Conservation (phyloP, 2,888 invertebrate genomes). For the Pristionchus mayeri region DNA sequence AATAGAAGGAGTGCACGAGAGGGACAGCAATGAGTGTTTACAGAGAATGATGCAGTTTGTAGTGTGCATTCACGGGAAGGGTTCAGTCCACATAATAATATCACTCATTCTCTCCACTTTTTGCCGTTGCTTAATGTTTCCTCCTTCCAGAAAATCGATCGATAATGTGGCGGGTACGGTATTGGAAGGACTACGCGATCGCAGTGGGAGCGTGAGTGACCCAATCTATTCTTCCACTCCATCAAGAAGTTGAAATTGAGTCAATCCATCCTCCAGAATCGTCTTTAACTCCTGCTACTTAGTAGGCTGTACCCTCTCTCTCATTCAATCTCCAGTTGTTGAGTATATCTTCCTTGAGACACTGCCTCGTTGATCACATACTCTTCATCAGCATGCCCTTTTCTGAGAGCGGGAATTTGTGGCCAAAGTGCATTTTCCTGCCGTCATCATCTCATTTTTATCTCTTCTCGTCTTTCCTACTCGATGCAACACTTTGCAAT, state of each 20-base stretch:
- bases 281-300: too few species aligned
- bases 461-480: too few species aligned
- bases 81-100: not conserved
- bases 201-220: constrained; percentile 42
- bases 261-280: not conserved
- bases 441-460: too few species aligned
- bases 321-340: not conserved
- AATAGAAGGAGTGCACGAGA: not conserved
- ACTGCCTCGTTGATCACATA: too few species aligned
- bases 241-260: not conserved
- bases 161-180: constrained; percentile 49
- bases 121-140: not conserved
- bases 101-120: not conserved
- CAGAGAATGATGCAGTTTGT: too few species aligned
- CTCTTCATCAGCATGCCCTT: too few species aligned
- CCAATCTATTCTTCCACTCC: not conserved
- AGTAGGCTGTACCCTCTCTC: too few species aligned
- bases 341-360: not conserved
- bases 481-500: too few species aligned
- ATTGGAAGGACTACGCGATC: constrained; percentile 47
- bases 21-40: not conserved
- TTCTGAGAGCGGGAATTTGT: too few species aligned
- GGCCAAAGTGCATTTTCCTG: too few species aligned
- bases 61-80: not conserved
- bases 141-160: constrained; percentile 3